Base-by-base conservation (phyloP, 1,140 invertebrate genomes). In the Drosophila kurseongensis region DNA sequence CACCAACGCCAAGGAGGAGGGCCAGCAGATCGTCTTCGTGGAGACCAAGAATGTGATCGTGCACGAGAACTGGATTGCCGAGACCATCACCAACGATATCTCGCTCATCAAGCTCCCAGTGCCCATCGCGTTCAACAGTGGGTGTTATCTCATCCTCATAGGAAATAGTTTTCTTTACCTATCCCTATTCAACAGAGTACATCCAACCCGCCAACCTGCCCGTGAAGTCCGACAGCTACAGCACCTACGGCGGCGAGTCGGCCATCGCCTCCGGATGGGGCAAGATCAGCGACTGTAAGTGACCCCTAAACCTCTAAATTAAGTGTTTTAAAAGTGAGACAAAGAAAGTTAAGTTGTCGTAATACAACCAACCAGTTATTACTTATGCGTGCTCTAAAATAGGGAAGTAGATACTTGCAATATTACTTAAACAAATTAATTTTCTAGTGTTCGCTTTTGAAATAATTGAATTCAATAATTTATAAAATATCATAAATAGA, bases 261-360 rank as follows among this genome's bases (percentile, higher is more conserved):
- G 80, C 18, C 5, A 67, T 81, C 35, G 74, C 88, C 48, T 91
- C 88, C 62, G 88, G 88, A n/a, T 91, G 88, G 88, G 88, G 88
- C 58, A 75, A 66, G 72, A 82, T 13, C 54, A 47, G 44, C 29
- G 86, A 90, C 52, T 9, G 86, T 90, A 71, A 80, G 82, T 90
- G 18, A 48, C 45, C 59, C 13, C 32, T 32, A 23, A n/a, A 8
- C 8, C 18, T 45, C 14, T 7, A 18, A 42, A 41, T 6, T 7
- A 18, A 23, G 0, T 1, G 8, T 40, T 40, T 42, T 9, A 50
- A 36, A 13, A 9, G 6, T n/a, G 1, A 16, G 44, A 42, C 8
- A 29, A 36, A 14, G 65, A 67, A 67, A 67, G 65, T 67, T 36
- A 12, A 12, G 48, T 1, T 10, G 1, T 47, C 45, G 2, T 27